phyloP scores from a whole-genome alignment of 2,797 vertebrate species.

The Phoxinus dragarum region DNA sequence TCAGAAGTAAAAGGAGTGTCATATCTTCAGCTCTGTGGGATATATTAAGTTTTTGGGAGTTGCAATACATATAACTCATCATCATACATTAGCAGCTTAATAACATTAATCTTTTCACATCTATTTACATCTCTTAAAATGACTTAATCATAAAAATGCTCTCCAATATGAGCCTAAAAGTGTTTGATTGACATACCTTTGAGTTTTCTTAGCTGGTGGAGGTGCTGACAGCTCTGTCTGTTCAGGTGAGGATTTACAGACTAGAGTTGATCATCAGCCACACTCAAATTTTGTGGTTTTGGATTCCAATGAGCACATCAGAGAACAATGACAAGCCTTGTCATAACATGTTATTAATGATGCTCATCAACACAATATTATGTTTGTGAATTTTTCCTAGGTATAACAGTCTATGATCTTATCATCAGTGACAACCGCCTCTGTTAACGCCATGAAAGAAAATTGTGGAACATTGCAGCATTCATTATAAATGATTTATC shows the following conservation, averaged over 20 bases:
- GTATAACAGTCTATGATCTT: neutral
- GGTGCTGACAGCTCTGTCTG: neutral
- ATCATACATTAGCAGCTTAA: neutral
- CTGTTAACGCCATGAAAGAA: neutral
- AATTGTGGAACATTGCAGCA: neutral
- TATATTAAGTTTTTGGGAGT: neutral
- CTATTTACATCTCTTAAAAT: neutral
- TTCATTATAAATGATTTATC: neutral
- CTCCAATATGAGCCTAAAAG: neutral
- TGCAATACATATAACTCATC: too few species aligned
- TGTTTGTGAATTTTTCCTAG: neutral
- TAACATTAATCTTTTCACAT: neutral
- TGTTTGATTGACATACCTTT: neutral
- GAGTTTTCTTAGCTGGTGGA: neutral
- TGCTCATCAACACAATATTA: neutral
- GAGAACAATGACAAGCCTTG: neutral
- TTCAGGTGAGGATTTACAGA: neutral
- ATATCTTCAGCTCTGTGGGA: neutral
- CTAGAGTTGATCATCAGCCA: neutral
- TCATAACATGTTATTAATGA: neutral
- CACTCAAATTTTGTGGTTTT: slow-evolving; percentile 26
- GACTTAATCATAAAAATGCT: neutral
- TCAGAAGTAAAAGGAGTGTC: slow-evolving; percentile 1
- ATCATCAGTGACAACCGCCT: neutral
- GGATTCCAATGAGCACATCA: neutral